phyloP scores from a whole-genome alignment of 2,113 vertebrate species.

The Rhagologus leucostigma region DNA sequence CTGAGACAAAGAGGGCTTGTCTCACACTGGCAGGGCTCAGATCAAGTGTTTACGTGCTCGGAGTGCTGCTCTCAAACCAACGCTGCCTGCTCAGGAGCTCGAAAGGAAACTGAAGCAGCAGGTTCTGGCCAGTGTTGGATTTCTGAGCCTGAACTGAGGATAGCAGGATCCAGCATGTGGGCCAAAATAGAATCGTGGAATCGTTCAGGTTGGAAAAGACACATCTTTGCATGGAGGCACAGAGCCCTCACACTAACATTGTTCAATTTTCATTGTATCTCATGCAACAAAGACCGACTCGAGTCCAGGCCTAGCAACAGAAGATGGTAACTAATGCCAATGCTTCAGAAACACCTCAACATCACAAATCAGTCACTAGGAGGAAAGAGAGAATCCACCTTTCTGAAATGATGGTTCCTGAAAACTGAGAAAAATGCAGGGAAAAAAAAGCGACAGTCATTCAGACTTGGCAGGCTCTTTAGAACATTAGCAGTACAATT shows the following conservation, averaged over 20 bases:
- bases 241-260: background rate
- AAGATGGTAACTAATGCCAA: background rate
- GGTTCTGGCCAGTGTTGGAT: background rate
- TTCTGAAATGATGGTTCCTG: background rate
- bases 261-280: fast-evolving
- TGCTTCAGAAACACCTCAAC: background rate
- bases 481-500: background rate
- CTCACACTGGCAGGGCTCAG: background rate
- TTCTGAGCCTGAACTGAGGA: background rate
- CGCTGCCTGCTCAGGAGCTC: fast-evolving
- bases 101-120: background rate
- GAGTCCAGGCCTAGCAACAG: background rate
- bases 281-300: background rate
- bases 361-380: background rate
- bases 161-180: background rate
- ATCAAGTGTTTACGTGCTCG: background rate
- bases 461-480: background rate
- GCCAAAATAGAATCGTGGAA: background rate
- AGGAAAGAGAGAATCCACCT: background rate
- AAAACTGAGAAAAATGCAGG: background rate
- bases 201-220: fast-evolving
- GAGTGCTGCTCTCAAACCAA: background rate
- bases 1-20: constrained; percentile 25
- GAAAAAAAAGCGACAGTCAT: fast-evolving
- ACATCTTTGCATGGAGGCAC: background rate